Base-by-base conservation (phyloP, 2,888 invertebrate genomes). In the Tetramorium bicarinatum region DNA sequence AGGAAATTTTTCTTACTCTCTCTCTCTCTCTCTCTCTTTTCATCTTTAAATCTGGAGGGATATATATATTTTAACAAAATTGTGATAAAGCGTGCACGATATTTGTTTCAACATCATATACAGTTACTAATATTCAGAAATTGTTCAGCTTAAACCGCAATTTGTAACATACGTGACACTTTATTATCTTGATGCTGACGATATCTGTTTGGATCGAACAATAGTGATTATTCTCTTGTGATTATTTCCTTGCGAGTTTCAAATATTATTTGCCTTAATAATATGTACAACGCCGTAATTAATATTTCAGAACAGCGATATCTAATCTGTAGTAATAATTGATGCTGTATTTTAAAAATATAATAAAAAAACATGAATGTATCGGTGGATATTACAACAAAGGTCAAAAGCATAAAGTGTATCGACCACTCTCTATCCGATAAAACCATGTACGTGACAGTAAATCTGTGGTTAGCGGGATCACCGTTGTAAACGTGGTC, bases 401-500 rank as follows among this genome's bases (percentile, higher is more conserved):
- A 80, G 59, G 44, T 80, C 56, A 80, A 71, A 72, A 61, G 56
- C 62, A 61, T 59, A 69, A 85, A 82, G 71, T 79, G 64, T 72
- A 79, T 82, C 15, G 80, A 66, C 82, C 69, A 77, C 49, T 74
- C 49, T 74, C 59, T 56, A 59, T 71, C 59, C 49, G 52, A 67
- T 44, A 79, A 77, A 85, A 87, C 69, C 84, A 76, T 88, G 82
- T 81, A 80, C 75, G 87, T 82, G 86, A 84, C 90, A 83, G 87
- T 90, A 91, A 90, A 91, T 90, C 87, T 85, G 90, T 41, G 88
- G 90, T 88, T 82, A 69, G 76, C 74, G 74, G 87, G 87, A 89
- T 89, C 89, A 87, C 87, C 84, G 85, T 81, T 84, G 83, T 85
- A 86, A 87, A 75, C 82, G 90, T 64, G 84, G 84, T 82, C 72